Evolutionary conservation across 2,888 invertebrate genomes (phyloP), one percentile per base, ranked within the genome.

Genomic region (Margaritifera margaritifera): DNA sequence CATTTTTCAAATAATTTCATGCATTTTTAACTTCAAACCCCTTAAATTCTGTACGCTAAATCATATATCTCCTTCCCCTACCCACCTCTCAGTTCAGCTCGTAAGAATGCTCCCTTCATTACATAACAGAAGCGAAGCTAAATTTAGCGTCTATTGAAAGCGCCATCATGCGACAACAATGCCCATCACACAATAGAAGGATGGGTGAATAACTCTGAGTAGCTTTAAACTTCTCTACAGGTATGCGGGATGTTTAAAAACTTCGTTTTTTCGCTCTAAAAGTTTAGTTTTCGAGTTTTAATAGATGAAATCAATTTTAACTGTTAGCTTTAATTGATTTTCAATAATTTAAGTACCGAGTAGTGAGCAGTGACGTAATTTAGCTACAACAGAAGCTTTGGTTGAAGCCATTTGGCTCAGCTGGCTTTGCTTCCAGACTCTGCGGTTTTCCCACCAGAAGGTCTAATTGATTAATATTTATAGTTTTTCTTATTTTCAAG

Each of bases 81-180:
- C 42, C 42, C 42, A 42, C 42, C 42, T 42, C 42, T 11, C 42
- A 11, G 42, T 2, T 42, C 11, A 11, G 42, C 42, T 42, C 11
- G 42, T 42, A 11, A 42, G 42, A 42, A 42, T 42, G 62, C 64
- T 69, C 66, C 67, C 66, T 56, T 42, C 68, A 74, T 62, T 62
- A 61, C 62, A 67, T 63, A 61, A 58, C 71, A 71, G 80, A 82
- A 83, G 86, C 84, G 78, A 80, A 78, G 75, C 82, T 80, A 80
- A 81, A 81, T 79, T 80, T 79, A 80, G 78, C 68, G 67, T 68
- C 69, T 74, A 70, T 73, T 65, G 63, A 74, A 71, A 84, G 86
- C 84, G 86, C 83, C 84, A 81, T 80, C 83, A 77, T 78, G 83
- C 82, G 84, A 79, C 80, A 78, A 82, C 72, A 82, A 80, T 80